These are phyloP conservation scores for Mycalesis mineus DNA, from an alignment of 2,888 invertebrate genomes.

Conservation along the genomic window DNA sequence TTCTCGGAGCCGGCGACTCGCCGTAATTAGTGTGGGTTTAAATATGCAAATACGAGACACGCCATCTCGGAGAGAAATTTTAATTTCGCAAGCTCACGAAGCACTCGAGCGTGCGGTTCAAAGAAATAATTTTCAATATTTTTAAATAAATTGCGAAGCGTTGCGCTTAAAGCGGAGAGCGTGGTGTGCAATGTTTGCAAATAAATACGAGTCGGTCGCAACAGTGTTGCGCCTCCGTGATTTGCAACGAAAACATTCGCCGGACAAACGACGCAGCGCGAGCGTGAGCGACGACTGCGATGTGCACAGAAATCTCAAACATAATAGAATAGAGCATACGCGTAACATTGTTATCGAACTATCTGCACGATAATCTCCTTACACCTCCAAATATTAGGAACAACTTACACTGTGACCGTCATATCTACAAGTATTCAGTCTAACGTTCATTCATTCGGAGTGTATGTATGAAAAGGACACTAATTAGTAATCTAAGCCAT, in stretches of 20 bases:
- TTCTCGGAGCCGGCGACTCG: slow-evolving; percentile 29
- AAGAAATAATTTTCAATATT: slow-evolving; percentile 36
- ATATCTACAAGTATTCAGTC: too few species aligned
- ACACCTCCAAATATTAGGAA: too few species aligned
- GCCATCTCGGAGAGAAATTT: slow-evolving; percentile 8
- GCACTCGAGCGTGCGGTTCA: slow-evolving; percentile 1
- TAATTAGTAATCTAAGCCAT: too few species aligned
- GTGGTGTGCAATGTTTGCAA: slow-evolving; percentile 43
- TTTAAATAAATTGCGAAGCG: slow-evolving; percentile 54
- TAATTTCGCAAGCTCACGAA: slow-evolving; percentile 7
- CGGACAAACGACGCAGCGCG: slow-evolving; percentile 52
- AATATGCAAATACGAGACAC: slow-evolving; percentile 21
- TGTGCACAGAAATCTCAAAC: too few species aligned
- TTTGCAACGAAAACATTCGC: slow-evolving; percentile 67
- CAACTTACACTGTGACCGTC: too few species aligned
- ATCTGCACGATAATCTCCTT: too few species aligned
- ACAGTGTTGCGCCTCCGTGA: slow-evolving; percentile 66
- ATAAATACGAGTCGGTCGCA: slow-evolving; percentile 59
- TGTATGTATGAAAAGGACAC: too few species aligned
- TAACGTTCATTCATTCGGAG: too few species aligned
- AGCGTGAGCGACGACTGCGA: too few species aligned
- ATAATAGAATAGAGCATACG: too few species aligned
- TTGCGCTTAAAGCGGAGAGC: slow-evolving; percentile 60
- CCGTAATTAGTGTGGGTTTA: slow-evolving; percentile 22
- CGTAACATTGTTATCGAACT: too few species aligned